Percentiles rank a stretch among this genome's conserved stretches.
Conservation (phyloP, 2,888 invertebrate species). For the Himalopsyche tibetana region DNA sequence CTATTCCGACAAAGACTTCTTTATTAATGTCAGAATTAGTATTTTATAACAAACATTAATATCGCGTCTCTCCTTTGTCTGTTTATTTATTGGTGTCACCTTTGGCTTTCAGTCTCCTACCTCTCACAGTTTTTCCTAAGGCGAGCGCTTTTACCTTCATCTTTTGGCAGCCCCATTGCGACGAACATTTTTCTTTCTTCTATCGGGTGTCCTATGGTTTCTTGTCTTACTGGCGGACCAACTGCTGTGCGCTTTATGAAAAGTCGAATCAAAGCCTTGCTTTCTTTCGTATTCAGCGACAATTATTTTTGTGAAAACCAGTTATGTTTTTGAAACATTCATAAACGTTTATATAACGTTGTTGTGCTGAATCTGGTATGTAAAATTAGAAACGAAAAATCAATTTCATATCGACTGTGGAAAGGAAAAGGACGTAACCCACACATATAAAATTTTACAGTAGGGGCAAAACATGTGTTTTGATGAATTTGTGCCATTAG, state of each 20-base stretch:
- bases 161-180: background rate
- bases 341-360: too few relatives aligned
- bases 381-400: too few relatives aligned
- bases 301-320: too few relatives aligned
- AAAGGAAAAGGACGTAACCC: too few relatives aligned
- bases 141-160: background rate
- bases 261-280: background rate
- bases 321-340: too few relatives aligned
- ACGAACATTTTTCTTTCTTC: background rate
- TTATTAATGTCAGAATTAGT: background rate
- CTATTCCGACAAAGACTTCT: background rate
- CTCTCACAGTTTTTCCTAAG: background rate
- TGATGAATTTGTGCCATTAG: too few relatives aligned
- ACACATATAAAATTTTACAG: too few relatives aligned
- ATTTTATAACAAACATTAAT: conserved; percentile 9
- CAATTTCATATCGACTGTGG: too few relatives aligned
- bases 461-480: too few relatives aligned
- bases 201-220: background rate
- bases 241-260: conserved; percentile 18
- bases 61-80: background rate
- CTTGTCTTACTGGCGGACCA: background rate
- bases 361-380: too few relatives aligned
- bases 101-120: background rate
- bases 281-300: background rate
- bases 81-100: conserved; percentile 20